A percentile compares a stretch with the other conserved stretches of the same genome.
Evolutionary conservation across 2,888 invertebrate species (phyloP).

Genomic region (Syrphus vitripennis): DNA sequence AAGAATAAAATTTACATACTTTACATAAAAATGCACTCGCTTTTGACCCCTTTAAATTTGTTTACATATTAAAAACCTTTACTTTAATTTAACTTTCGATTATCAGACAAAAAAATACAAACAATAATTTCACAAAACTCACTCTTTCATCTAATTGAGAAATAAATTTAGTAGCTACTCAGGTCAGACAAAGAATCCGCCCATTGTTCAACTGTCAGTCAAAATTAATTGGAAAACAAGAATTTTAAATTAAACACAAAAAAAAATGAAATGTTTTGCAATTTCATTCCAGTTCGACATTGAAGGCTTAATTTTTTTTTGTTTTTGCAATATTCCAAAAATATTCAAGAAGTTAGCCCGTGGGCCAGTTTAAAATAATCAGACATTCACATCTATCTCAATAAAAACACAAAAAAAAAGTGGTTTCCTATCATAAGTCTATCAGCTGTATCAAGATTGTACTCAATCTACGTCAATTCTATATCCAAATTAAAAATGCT

Average conservation of each 20-base stretch:
- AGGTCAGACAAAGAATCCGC: neutral
- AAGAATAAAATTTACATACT: no score
- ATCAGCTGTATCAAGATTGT: conserved; percentile 35
- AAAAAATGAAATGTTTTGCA: neutral
- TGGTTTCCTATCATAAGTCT: conserved; percentile 43
- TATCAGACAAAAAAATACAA: no score
- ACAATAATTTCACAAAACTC: neutral
- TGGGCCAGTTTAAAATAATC: neutral
- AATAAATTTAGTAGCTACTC: neutral
- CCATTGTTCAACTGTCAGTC: neutral
- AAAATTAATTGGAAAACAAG: neutral
- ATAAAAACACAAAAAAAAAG: neutral
- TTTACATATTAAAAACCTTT: no score
- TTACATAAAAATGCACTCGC: no score
- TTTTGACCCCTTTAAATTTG: no score
- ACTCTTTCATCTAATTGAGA: neutral
- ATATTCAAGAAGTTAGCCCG: conserved; percentile 2
- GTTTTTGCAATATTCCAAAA: neutral
- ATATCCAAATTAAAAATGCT: conserved; percentile 24
- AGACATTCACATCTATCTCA: conserved; percentile 8
- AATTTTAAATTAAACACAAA: neutral
- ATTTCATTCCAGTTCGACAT: neutral
- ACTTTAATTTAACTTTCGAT: no score
- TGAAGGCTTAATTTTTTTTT: neutral
- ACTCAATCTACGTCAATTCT: conserved; percentile 28